Percentiles rank a stretch among this genome's conserved stretches.
Conservation (phyloP, 2,797 vertebrate species). For the Sebastes iracundus region DNA sequence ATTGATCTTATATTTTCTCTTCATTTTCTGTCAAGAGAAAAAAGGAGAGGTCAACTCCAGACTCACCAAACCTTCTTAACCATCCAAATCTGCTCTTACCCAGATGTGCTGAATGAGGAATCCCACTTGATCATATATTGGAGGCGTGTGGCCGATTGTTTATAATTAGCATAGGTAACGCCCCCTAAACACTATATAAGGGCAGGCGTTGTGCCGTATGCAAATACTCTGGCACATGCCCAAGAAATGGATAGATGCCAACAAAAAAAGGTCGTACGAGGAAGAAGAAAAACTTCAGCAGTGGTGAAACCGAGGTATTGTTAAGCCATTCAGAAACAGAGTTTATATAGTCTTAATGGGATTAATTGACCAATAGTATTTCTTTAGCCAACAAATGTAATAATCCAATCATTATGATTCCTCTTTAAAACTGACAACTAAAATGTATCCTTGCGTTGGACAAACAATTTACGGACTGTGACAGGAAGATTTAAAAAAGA, state of each 20-base stretch:
- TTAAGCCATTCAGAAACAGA: background rate
- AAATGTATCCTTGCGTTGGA: background rate
- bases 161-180: too few relatives aligned
- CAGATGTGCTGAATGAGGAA: too few relatives aligned
- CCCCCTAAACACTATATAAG: too few relatives aligned
- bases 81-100: too few relatives aligned
- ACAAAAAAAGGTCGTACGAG: background rate
- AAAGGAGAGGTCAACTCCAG: too few relatives aligned
- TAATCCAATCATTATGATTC: background rate
- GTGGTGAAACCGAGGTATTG: background rate
- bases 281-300: background rate
- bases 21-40: too few relatives aligned
- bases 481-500: background rate
- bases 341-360: background rate
- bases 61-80: too few relatives aligned
- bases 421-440: background rate
- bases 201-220: too few relatives aligned
- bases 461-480: background rate
- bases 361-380: background rate
- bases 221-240: too few relatives aligned
- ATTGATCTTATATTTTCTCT: too few relatives aligned
- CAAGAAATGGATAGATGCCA: background rate
- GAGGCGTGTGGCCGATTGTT: too few relatives aligned
- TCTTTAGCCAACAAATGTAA: background rate
- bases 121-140: too few relatives aligned